A percentile compares a stretch with the other conserved stretches of the same genome.
These are phyloP conservation scores for Dromaius novaehollandiae DNA, from an alignment of 2,113 vertebrate genomes.

Conservation along the genomic window DNA sequence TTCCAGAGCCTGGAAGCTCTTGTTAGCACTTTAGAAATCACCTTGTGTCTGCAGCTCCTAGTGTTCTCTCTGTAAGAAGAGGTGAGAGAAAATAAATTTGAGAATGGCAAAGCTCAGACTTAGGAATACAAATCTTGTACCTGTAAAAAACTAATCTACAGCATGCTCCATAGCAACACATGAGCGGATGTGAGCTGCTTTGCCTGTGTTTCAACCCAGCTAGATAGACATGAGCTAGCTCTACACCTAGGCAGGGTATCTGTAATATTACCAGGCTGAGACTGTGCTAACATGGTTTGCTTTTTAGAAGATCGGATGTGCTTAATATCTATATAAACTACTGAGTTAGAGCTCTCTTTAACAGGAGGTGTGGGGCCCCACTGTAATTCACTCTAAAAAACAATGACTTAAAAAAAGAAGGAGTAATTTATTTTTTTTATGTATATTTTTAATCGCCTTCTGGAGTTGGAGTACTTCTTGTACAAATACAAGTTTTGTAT, in stretches of 20 bases:
- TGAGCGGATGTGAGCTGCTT: background rate
- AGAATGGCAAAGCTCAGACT: background rate
- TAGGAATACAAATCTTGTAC: background rate
- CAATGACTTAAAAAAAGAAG: background rate
- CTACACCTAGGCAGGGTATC: background rate
- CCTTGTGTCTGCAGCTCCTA: background rate
- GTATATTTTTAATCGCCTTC: background rate
- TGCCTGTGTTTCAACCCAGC: background rate
- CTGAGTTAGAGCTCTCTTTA: background rate
- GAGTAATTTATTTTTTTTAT: too few species aligned
- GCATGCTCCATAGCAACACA: background rate
- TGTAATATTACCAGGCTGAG: background rate
- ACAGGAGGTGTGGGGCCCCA: background rate
- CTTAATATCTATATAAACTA: background rate
- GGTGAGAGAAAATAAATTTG: background rate
- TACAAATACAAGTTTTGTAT: background rate
- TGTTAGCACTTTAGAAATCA: background rate
- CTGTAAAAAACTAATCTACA: background rate
- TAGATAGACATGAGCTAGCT: background rate
- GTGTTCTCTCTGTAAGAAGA: background rate
- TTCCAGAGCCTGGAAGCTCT: background rate
- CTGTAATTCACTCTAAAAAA: background rate
- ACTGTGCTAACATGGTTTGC: background rate
- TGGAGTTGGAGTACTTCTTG: background rate
- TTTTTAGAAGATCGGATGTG: background rate